Evolutionary conservation across 2,797 vertebrate genomes (phyloP).

Genomic region (Benthosema pterotum): DNA sequence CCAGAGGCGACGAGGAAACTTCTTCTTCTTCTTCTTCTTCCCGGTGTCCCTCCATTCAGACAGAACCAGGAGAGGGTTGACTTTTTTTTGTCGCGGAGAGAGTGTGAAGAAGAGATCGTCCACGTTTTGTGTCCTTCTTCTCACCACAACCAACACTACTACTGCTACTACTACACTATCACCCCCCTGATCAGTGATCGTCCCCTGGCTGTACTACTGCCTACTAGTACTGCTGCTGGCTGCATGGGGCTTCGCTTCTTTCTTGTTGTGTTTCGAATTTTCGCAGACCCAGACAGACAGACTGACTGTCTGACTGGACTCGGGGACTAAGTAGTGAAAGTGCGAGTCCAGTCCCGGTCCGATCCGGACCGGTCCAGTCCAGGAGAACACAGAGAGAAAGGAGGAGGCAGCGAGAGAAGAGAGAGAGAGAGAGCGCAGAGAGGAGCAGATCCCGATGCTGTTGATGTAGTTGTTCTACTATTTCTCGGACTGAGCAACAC

Average conservation of each 20-base stretch:
- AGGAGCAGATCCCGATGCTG: constrained; percentile 29
- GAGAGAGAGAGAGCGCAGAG: no score
- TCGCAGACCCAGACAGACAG: background rate
- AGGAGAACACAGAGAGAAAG: no score
- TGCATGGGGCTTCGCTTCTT: constrained; percentile 29
- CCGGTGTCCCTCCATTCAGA: constrained; percentile 68
- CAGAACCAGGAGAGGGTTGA: constrained; percentile 65
- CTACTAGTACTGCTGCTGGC: no score
- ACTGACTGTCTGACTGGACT: constrained; percentile 22
- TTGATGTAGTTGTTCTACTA: constrained; percentile 43
- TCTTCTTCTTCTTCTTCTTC: constrained; percentile 69
- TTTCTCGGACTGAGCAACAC: constrained; percentile 59
- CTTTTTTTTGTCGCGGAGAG: constrained; percentile 12
- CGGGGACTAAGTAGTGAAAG: no score
- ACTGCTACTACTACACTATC: constrained; percentile 17
- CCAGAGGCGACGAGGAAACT: constrained; percentile 77
- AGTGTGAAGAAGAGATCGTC: constrained; percentile 44
- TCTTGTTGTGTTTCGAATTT: no score
- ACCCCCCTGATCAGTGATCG: no score
- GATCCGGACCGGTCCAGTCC: no score
- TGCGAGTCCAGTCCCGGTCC: constrained; percentile 26
- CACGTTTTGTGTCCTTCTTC: constrained; percentile 39
- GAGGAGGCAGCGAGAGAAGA: constrained; percentile 25
- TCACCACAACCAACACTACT: constrained; percentile 41
- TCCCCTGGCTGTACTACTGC: no score